Conservation (phyloP, 2,888 invertebrate genomes). For the Eupithecia inturbata region DNA sequence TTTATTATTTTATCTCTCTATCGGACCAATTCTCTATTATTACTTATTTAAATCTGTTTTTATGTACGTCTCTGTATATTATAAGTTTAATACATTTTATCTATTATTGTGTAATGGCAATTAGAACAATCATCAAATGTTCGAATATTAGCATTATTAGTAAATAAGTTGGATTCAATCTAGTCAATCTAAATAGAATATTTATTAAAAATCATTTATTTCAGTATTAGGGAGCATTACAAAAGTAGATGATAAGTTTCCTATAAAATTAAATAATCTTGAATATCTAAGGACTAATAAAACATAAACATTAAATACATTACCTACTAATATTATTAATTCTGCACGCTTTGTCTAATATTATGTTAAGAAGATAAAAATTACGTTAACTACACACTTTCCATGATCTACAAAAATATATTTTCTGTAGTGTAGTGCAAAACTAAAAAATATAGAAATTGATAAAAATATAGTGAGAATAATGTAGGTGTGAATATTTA, state of each 20-base stretch:
- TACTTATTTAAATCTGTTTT: neutral
- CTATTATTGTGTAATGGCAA: neutral
- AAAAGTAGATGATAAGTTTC: constrained; percentile 7
- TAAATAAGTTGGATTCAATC: constrained; percentile 26
- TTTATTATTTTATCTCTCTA: constrained; percentile 7
- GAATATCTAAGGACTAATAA: constrained; percentile 22
- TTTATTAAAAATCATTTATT: constrained; percentile 33
- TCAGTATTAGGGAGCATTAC: constrained; percentile 22
- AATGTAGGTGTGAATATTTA: constrained; percentile 43
- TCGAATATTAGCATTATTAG: neutral
- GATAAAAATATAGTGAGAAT: constrained; percentile 57
- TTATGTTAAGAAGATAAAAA: neutral
- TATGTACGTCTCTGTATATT: neutral
- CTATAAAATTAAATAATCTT: constrained; percentile 14
- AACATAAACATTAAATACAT: neutral
- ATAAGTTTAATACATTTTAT: neutral
- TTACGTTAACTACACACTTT: neutral
- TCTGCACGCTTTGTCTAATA: neutral
- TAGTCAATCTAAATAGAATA: constrained; percentile 43
- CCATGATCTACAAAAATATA: neutral
- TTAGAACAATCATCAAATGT: neutral
- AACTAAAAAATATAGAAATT: constrained; percentile 37
- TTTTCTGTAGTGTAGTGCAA: neutral
- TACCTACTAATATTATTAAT: constrained; percentile 3
- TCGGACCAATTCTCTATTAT: constrained; percentile 22